Conservation (phyloP, 2,888 invertebrate genomes). For the Dryobotodes eremita region DNA sequence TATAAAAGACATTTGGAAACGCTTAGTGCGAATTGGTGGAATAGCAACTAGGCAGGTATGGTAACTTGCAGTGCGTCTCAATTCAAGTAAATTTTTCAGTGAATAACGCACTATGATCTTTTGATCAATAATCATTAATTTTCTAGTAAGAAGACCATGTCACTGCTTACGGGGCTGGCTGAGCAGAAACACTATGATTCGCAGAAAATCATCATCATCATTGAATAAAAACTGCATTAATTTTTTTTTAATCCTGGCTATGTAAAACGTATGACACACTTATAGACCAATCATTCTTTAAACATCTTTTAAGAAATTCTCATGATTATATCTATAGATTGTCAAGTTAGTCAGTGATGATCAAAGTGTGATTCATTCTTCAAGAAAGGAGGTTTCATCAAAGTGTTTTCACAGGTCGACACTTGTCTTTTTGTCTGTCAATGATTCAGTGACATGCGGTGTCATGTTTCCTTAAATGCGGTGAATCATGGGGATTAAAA, state of each 20-base stretch:
- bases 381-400: neutral
- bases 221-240: neutral
- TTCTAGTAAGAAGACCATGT: too few species aligned
- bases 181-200: neutral
- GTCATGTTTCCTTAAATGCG: neutral
- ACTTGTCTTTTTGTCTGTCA: conserved; percentile 30
- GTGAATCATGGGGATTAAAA: conserved; percentile 4
- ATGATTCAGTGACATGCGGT: conserved; percentile 17
- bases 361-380: conserved; percentile 44
- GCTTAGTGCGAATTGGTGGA: too few species aligned
- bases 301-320: neutral
- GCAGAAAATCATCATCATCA: neutral
- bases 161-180: neutral
- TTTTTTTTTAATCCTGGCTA: too few species aligned
- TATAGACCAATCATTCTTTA: neutral
- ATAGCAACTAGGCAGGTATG: too few species aligned
- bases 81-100: too few species aligned
- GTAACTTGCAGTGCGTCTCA: too few species aligned
- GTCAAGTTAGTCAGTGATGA: conserved; percentile 19
- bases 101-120: neutral
- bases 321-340: conserved; percentile 10
- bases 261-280: conserved; percentile 21
- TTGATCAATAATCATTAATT: neutral
- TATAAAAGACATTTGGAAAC: too few species aligned
- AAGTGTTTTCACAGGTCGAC: neutral